Base-by-base conservation (phyloP, 2,797 vertebrate genomes). In the Menidia menidia region DNA sequence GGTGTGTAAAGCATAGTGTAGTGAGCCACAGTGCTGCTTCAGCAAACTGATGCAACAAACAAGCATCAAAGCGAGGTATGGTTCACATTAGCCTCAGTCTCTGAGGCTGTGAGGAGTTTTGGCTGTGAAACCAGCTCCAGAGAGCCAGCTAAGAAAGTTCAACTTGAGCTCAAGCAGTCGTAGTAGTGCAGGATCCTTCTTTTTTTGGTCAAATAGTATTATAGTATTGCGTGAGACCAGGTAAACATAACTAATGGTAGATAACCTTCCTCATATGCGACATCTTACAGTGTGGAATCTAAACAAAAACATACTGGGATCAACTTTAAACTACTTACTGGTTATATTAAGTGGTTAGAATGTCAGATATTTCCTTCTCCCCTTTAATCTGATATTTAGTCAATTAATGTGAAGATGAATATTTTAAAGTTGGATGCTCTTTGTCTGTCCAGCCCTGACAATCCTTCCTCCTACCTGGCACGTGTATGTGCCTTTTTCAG, bases 21-120 rank as follows among this genome's bases (percentile, higher is more conserved):
- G 72, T 75, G 50, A 73, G 53, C 47, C 64, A 42, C 48, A 14
- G 13, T 35, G 8, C 47, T 53, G 41, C 67, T 19, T 67, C 60
- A 73, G 35, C 32, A 12, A 68, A 57, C 69, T 61, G 41, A 60
- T 69, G 68, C 64, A 79, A 65, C 60, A 71, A 57, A 78, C 7
- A 2, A 16, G 16, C 43, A 45, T 71, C 12, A 55, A 72, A 47
- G 72, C 62, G 31, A 56, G 60, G 56, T 55, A 50, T 77, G 77
- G 42, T 77, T 82, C 75, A 19, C 45, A 67, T 64, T 64, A 65
- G 73, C 33, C 19, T 35, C 13, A 60, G 6, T n/a, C 52, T 67
- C 39, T 10, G 0, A 41, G 64, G 9, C 32, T 50, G 31, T 44
- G 77, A 44, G 52, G 35, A 63, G 59, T 60, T 64, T 67, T 63